These are phyloP conservation scores for Alligator mississippiensis DNA, from an alignment of 2,113 vertebrate genomes.

Conservation along the genomic window DNA sequence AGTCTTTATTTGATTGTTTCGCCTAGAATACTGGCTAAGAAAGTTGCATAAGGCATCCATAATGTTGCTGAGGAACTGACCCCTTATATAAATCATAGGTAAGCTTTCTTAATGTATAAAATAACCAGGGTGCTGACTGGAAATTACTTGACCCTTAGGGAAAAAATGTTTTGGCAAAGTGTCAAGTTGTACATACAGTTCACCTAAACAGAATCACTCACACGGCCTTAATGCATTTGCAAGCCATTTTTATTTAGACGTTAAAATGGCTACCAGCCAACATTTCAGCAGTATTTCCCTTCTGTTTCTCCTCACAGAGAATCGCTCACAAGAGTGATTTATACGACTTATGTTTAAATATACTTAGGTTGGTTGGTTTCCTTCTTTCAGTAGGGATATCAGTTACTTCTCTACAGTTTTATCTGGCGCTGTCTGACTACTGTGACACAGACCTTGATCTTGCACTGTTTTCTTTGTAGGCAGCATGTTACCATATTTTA, in stretches of 20 bases:
- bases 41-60: neutral
- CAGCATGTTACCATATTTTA: neutral
- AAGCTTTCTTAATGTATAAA: neutral
- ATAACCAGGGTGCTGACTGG: neutral
- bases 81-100: constrained; percentile 34
- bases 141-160: constrained; percentile 3
- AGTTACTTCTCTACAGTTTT: constrained; percentile 45
- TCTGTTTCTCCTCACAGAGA: constrained; percentile 15
- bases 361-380: constrained; percentile 33
- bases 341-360: neutral
- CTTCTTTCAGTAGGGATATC: constrained; percentile 31
- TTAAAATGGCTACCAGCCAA: constrained; percentile 47
- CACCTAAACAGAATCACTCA: neutral
- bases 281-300: constrained; percentile 52
- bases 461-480: neutral
- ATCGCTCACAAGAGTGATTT: constrained; percentile 8
- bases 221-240: neutral
- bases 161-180: neutral
- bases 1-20: neutral
- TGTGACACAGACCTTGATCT: neutral
- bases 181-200: neutral
- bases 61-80: constrained; percentile 31
- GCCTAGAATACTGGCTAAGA: neutral
- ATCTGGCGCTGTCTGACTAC: constrained; percentile 27
- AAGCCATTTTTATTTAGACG: neutral